These are phyloP conservation scores for Cantharis nigra DNA, from an alignment of 2,888 invertebrate species.

Conservation along the genomic window DNA sequence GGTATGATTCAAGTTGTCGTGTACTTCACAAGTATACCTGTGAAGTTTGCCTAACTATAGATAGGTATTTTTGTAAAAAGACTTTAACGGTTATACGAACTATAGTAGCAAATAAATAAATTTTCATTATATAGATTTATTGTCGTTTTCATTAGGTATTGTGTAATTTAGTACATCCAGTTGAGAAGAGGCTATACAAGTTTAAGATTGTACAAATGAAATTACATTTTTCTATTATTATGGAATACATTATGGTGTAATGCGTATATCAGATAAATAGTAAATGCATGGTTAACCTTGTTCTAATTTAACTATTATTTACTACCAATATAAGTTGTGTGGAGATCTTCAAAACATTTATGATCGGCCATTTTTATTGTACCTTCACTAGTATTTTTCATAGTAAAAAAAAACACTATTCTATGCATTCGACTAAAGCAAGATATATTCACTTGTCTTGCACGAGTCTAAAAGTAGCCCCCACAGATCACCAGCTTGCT, in stretches of 20 bases:
- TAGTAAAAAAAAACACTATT: constrained; percentile 27
- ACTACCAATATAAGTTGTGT: not conserved
- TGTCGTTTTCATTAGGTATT: too few species aligned
- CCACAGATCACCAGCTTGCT: constrained; percentile 35
- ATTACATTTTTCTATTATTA: too few species aligned
- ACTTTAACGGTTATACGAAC: not conserved
- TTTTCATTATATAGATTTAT: not conserved
- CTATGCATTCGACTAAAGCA: constrained; percentile 35
- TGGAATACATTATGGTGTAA: too few species aligned
- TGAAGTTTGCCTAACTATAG: too few species aligned
- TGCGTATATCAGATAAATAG: too few species aligned
- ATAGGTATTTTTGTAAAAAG: not conserved
- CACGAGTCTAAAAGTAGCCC: constrained; percentile 32
- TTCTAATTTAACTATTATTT: not conserved
- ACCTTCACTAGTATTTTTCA: constrained; percentile 30
- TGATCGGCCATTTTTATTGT: constrained; percentile 24
- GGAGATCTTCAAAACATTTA: not conserved
- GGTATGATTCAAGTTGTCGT: not conserved
- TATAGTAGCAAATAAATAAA: not conserved
- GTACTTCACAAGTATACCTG: not conserved
- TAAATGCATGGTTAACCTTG: not conserved
- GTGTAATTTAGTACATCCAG: too few species aligned
- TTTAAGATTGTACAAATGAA: too few species aligned
- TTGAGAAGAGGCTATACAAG: not conserved
- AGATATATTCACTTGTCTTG: constrained; percentile 38